Base-by-base conservation (phyloP, 2,888 invertebrate species). In the Leistus spinibarbis region DNA sequence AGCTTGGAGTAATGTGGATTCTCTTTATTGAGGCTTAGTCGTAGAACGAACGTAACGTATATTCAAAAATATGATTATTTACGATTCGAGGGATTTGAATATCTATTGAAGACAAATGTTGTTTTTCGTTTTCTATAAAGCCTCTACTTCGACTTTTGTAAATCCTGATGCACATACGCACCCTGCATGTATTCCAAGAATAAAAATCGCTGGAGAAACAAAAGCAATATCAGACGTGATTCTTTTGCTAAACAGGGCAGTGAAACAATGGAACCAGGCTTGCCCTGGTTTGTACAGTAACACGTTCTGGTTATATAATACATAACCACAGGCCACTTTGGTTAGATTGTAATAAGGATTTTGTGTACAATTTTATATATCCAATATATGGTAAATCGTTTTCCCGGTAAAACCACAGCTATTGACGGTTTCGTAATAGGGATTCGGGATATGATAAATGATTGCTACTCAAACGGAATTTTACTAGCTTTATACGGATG, bases 141-240 rank as follows among this genome's bases (percentile, higher is more conserved):
- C 71, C 54, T n/a, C n/a, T 40, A 40, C 5, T 40, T 10, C 3
- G 40, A 40, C 4, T 24, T 7, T 9, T 27, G 69, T 70, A 70
- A 70, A 70, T 70, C 70, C 70, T 63, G 63, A 63, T 54, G 53
- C 63, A 63, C 70, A 63, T 40, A 40, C 40, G 40, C 40, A 13
- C 13, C 7, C 40, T 40, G 7, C 13, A 40, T 70, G n/a, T n/a
- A 40, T 10, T 3, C 40, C 40, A 7, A 19, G 20, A 24, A 71
- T 65, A 73, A 73, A 73, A 73, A 73, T 73, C 73, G 72, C 57
- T 73, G 40, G 56, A 57, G 67, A 73, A 73, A 66, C 66, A 73
- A 73, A 40, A 73, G 73, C 73, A 73, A 73, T 73, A 73, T 73
- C 73, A 65, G 66, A 73, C 73, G 73, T 73, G 73, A 65, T 56